Evolutionary conservation across 92 coral and sea anemone species (phyloP).

Genomic region (Zoanthus sociatus): DNA sequence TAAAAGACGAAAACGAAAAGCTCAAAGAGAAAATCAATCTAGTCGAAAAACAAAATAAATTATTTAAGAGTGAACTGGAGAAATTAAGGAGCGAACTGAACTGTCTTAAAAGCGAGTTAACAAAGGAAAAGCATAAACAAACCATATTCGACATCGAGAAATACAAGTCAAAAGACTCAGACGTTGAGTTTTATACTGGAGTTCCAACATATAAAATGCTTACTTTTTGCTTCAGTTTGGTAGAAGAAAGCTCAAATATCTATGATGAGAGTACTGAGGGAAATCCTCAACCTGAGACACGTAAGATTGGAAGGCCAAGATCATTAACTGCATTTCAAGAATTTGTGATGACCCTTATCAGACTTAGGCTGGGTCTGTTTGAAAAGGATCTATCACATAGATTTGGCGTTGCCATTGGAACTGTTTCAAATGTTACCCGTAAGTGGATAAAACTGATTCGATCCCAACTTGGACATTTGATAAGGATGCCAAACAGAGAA

Average conservation of each 20-base stretch:
- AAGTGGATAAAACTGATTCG: constrained; percentile 59
- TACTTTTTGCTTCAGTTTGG: not conserved
- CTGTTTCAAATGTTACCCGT: constrained; percentile 38
- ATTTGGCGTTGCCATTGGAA: constrained; percentile 33
- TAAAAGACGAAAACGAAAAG: no score
- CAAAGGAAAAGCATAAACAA: no score
- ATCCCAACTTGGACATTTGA: constrained; percentile 47
- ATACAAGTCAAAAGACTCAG: not conserved
- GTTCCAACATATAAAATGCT: not conserved
- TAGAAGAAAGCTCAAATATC: not conserved
- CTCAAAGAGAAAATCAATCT: no score
- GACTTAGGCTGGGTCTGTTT: constrained; percentile 59
- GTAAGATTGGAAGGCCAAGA: constrained; percentile 25
- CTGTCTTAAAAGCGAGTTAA: no score
- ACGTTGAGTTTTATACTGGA: constrained; percentile 6
- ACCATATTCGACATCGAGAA: not conserved
- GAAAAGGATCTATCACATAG: constrained; percentile 63
- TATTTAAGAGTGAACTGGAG: no score
- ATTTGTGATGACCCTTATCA: constrained; percentile 41
- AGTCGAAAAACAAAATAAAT: no score
- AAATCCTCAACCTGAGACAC: no score
- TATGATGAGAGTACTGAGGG: not conserved
- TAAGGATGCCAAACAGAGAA: constrained; percentile 38
- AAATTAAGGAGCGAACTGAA: no score
- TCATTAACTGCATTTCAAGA: constrained; percentile 53